These are phyloP conservation scores for Limnothrissa miodon DNA, from an alignment of 2,113 vertebrate species.

Conservation along the genomic window DNA sequence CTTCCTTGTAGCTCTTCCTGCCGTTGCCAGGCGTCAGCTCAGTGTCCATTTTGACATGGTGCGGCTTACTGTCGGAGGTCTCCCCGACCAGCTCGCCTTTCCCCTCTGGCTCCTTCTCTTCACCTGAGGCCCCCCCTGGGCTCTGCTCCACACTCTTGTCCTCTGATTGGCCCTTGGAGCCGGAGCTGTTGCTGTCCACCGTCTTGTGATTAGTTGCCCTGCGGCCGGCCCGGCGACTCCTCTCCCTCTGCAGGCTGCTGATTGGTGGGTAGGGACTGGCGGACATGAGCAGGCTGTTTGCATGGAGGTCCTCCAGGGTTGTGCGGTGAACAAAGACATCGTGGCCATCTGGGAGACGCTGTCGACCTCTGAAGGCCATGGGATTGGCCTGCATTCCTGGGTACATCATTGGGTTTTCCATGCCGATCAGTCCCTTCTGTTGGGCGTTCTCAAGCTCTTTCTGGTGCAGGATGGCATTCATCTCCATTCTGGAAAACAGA, in stretches of 20 bases:
- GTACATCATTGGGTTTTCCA: slow-evolving; percentile 80
- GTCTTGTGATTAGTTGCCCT: slow-evolving; percentile 75
- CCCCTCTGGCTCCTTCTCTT: slow-evolving; percentile 77
- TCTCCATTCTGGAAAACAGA: slow-evolving; percentile 79
- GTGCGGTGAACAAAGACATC: slow-evolving; percentile 81
- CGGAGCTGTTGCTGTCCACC: slow-evolving; percentile 61
- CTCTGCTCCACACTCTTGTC: slow-evolving; percentile 71
- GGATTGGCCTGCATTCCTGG: slow-evolving; percentile 69
- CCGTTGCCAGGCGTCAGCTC: slow-evolving; percentile 57
- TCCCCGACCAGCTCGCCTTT: slow-evolving; percentile 76
- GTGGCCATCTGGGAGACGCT: slow-evolving; percentile 76
- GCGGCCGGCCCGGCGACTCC: slow-evolving; percentile 75
- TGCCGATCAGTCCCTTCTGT: slow-evolving; percentile 78
- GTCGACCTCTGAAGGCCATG: slow-evolving; percentile 77
- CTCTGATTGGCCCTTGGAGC: slow-evolving; percentile 73
- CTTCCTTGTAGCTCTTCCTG: slow-evolving; percentile 73
- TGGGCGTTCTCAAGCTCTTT: slow-evolving; percentile 89
- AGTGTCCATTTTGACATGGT: slow-evolving; percentile 69
- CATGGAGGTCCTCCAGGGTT: slow-evolving; percentile 78
- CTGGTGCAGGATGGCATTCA: slow-evolving; percentile 91
- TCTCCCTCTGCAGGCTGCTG: slow-evolving; percentile 80
- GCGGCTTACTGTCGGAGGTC: slow-evolving; percentile 58
- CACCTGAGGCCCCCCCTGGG: slow-evolving; percentile 62
- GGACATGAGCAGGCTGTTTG: slow-evolving; percentile 80
- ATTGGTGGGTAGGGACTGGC: slow-evolving; percentile 77